phyloP scores from a whole-genome alignment of 2,888 invertebrate genomes.

The Argyra leucocephala region DNA sequence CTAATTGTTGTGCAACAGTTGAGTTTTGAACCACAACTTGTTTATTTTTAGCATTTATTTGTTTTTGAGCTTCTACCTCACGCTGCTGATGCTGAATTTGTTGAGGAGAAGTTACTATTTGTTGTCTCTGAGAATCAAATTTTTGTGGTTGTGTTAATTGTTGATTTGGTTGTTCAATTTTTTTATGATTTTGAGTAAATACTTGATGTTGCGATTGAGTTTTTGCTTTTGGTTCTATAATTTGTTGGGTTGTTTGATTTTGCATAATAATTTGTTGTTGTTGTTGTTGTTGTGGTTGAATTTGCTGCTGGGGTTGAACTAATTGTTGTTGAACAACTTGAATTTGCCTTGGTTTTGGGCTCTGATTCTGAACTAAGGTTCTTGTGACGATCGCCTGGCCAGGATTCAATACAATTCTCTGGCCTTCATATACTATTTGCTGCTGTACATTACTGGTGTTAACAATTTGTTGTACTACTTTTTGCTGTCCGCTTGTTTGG shows the following conservation, averaged over 20 bases:
- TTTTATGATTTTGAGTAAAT: conserved; percentile 30
- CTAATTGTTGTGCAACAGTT: conserved; percentile 68
- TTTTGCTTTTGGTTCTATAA: conserved; percentile 23
- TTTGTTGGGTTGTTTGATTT: conserved; percentile 29
- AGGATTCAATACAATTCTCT: conserved; percentile 41
- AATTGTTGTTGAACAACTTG: conserved; percentile 19
- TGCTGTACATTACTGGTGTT: conserved; percentile 42
- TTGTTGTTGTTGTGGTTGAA: conserved; percentile 25
- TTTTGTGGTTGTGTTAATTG: conserved; percentile 37
- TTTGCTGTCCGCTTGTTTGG: conserved; percentile 27
- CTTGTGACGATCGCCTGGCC: conserved; percentile 42
- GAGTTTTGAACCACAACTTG: conserved; percentile 73
- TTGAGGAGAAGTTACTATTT: conserved; percentile 23
- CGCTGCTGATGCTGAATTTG: conserved; percentile 26
- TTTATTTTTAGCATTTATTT: conserved; percentile 38
- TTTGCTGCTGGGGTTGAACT: conserved; percentile 34
- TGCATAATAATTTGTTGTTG: conserved; percentile 21
- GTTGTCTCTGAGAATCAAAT: conserved; percentile 29
- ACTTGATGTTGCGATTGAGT: conserved; percentile 28
- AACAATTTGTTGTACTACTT: conserved; percentile 43
- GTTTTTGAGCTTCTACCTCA: conserved; percentile 29
- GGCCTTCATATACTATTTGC: conserved; percentile 42
- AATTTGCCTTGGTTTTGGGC: conserved; percentile 6
- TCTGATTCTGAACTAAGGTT: conserved; percentile 35
- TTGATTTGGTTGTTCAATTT: conserved; percentile 25